Base-by-base conservation (phyloP, 35 echinoderm and acorn worm species). In the Lytechinus pictus region DNA sequence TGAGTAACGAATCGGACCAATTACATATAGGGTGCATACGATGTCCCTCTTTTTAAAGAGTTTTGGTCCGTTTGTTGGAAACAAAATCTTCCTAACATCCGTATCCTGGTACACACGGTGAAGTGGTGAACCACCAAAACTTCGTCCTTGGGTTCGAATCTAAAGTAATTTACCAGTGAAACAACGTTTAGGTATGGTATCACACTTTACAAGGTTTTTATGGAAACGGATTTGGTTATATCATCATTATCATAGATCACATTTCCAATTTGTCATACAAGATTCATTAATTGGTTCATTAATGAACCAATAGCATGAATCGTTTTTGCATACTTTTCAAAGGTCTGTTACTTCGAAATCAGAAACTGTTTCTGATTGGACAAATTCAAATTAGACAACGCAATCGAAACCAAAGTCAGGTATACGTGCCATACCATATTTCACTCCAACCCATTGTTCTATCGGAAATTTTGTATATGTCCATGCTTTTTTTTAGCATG, bases 41-140 rank as follows among this genome's bases (percentile, higher is more conserved):
- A n/a, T 79, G 66, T 5, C 66, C 66, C 61, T 71, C 14, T 71
- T 71, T 21, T 24, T 71, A 4, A 71, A 21, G 16, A 24, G 19
- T 71, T 21, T 24, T 71, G 19, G 66, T 79, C 12, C 19, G 66
- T n/a, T 79, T 6, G 66, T 79, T 7, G n/a, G 66, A n/a, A 79
- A 79, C 66, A 24, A 79, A 24, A 5, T 79, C n/a, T 79, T 1
- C n/a, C 21, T 16, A 24, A 79, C 66, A 79, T 79, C 66, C 66
- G 66, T 79, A 79, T 79, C 66, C 61, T 86, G 86, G 53, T 95
- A 71, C 66, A 44, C 33, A 44, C 2, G 33, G 33, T 44, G 61
- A 27, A 11, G 27, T 86, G 94, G 94, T 95, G 94, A 95, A 86
- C 94, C 94, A 44, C 94, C 54, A 95, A 94, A 95, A 95, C 61